Evolutionary conservation across 2,888 invertebrate genomes (phyloP).

Genomic region (Leptura quadrifasciata): DNA sequence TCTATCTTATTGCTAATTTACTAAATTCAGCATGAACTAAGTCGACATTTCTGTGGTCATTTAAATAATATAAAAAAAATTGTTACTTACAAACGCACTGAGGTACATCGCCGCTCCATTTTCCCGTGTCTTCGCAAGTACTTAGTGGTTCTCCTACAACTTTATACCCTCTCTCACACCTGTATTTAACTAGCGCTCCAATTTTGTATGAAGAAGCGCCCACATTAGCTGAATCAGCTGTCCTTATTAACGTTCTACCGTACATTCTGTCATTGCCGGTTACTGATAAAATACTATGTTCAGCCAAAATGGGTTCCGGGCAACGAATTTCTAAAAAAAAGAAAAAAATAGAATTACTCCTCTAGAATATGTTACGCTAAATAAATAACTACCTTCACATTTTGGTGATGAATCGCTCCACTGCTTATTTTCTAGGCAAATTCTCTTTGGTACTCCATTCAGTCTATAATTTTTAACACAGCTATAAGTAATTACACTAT

Average conservation of each 20-base stretch:
- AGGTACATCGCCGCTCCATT: constrained; percentile 90
- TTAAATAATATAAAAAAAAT: background rate
- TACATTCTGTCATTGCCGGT: constrained; percentile 94
- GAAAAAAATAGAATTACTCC: no score
- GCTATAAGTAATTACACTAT: constrained; percentile 86
- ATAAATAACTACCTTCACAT: constrained; percentile 83
- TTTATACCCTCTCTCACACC: constrained; percentile 93
- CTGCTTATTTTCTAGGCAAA: constrained; percentile 84
- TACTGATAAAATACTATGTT: constrained; percentile 90
- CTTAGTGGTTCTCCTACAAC: constrained; percentile 89
- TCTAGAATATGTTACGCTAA: background rate
- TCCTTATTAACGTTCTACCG: constrained; percentile 87
- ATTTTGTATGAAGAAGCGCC: constrained; percentile 88
- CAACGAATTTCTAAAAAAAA: constrained; percentile 82
- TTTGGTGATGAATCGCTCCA: constrained; percentile 91
- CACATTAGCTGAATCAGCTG: constrained; percentile 80
- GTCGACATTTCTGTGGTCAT: background rate
- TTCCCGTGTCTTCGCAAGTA: constrained; percentile 89
- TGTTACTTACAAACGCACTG: constrained; percentile 86
- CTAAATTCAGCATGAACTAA: no score
- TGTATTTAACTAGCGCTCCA: constrained; percentile 89
- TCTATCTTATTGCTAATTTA: background rate
- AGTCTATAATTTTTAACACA: constrained; percentile 88
- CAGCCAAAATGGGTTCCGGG: constrained; percentile 87
- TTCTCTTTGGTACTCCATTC: constrained; percentile 83